A percentile compares a stretch with the other conserved stretches of the same genome.
Conservation (phyloP, 2,888 invertebrate species). For the Philhelius pedissequus region DNA sequence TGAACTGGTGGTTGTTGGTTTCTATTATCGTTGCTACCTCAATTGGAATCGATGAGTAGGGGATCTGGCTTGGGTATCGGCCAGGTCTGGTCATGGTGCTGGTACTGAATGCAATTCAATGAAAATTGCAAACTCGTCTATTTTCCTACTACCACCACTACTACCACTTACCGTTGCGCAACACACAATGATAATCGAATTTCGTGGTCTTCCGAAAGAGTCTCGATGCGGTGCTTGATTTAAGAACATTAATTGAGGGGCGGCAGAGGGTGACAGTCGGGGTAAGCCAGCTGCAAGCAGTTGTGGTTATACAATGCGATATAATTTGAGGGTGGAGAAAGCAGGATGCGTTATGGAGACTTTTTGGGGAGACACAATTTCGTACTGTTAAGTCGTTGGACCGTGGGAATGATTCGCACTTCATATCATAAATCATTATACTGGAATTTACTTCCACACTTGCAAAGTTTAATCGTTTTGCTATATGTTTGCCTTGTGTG, state of each 20-base stretch:
- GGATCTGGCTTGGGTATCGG: neutral
- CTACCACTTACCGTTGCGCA: neutral
- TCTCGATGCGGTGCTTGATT: conserved; percentile 46
- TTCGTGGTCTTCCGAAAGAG: conserved; percentile 46
- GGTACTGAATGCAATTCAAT: conserved; percentile 32
- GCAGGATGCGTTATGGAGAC: neutral
- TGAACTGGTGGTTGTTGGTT: conserved; percentile 56
- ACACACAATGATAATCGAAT: conserved; percentile 51
- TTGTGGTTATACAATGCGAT: conserved; percentile 5
- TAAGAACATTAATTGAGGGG: conserved; percentile 48
- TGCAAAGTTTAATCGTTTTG: conserved; percentile 11
- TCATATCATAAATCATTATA: conserved; percentile 30
- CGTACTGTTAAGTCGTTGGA: conserved; percentile 10
- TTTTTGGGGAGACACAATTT: neutral
- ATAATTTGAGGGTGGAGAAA: neutral
- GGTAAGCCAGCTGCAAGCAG: conserved; percentile 14
- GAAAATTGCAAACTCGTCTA: conserved; percentile 35
- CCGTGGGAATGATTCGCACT: conserved; percentile 34
- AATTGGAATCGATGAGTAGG: conserved; percentile 54
- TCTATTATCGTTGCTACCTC: conserved; percentile 59
- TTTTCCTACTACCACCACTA: neutral
- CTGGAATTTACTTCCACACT: conserved; percentile 26
- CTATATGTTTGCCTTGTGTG: neutral
- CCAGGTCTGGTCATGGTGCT: neutral
- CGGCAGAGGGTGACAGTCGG: neutral